These are phyloP conservation scores for Oxystoma pomonae DNA, from an alignment of 2,888 invertebrate genomes.

Conservation along the genomic window DNA sequence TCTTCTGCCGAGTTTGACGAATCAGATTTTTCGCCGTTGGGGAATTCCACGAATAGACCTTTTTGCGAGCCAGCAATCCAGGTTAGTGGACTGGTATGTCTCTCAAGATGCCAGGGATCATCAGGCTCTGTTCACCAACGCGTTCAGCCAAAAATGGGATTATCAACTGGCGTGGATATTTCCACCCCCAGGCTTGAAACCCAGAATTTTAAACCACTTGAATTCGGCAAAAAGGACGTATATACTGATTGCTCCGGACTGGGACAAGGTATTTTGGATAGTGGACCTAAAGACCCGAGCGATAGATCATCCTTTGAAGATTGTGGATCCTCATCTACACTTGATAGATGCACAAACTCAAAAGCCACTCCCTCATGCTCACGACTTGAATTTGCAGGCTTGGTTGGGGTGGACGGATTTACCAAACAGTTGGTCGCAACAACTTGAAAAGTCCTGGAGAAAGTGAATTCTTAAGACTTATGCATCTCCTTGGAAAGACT, in stretches of 20 bases:
- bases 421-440: too few species aligned
- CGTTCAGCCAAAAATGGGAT: neutral
- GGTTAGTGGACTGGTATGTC: neutral
- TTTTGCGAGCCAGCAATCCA: neutral
- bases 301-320: neutral
- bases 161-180: neutral
- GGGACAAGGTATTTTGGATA: neutral
- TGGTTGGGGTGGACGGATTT: neutral
- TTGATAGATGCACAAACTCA: neutral
- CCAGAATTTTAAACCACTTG: neutral
- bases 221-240: neutral
- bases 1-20: neutral
- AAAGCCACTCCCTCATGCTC: neutral
- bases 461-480: slow-evolving; percentile 14
- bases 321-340: neutral
- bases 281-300: neutral
- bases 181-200: neutral
- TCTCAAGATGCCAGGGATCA: neutral
- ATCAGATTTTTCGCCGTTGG: neutral
- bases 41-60: neutral
- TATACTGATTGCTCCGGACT: neutral
- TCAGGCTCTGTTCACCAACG: slow-evolving; percentile 3
- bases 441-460: too few species aligned
- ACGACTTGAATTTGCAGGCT: neutral
- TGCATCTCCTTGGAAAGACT: slow-evolving; percentile 13